Base-by-base conservation (phyloP, 2,797 vertebrate genomes). In the Huso huso region DNA sequence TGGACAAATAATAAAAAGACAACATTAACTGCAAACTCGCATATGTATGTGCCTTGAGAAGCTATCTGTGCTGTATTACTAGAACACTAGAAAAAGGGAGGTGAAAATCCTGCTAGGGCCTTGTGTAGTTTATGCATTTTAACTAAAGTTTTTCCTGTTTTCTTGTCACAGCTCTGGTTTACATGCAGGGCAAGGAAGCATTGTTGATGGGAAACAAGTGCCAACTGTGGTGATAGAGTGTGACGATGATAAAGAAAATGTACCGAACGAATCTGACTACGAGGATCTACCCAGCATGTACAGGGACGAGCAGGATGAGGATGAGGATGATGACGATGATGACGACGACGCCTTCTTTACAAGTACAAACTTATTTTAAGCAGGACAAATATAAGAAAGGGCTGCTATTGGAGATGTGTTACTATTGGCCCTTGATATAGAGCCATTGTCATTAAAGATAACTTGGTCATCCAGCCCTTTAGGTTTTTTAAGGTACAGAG, bases 171-270 rank as follows among this genome's bases (percentile, higher is more conserved):
- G 93, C 86, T 93, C 93, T 74, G 86, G 87, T 69, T 81, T 97
- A 80, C 94, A 96, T 71, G 70, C 81, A 63, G 87, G 90, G 81
- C 90, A 91, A 73, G 86, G 91, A 76, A 76, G 85, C 69, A 85
- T 93, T 73, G 82, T 93, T 69, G 94, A 96, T 77, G 87, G 94
- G 77, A 89, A 94, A 86, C 92, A 95, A 86, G 90, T 95, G 77
- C 95, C 95, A 74, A 93, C 94, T 1, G 93, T 95, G 83, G 93
- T 96, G 82, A 93, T 97, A 57, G 93, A 97, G 84, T 96, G 94
- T 1, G 95, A 98, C 74, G 95, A 97, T 48, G 94, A 99, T 86
- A 99, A 99, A 86, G 96, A 99, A 87, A 99, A 99, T 82, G 89
- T 98, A 91, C 96, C 96, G 84, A 91, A 92, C 57, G 95, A 98